Base-by-base conservation (phyloP, 1,140 invertebrate species). In the Mercenaria mercenaria region DNA sequence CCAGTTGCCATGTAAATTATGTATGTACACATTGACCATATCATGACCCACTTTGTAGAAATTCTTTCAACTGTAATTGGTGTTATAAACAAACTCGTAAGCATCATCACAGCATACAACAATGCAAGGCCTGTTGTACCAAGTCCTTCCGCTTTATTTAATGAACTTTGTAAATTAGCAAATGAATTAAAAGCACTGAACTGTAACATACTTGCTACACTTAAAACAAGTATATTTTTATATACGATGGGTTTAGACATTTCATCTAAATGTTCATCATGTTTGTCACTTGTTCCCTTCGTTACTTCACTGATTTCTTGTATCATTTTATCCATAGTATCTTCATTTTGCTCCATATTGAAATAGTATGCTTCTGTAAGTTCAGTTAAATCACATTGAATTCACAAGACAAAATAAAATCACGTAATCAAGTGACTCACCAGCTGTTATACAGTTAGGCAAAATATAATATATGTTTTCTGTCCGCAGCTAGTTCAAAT, bases 151-250 rank as follows among this genome's bases (percentile, higher is more conserved):
- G 41, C 59, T 20, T 69, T 69, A 41, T 84, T 84, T 23, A 84
- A 29, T 26, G 61, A 56, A 34, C 81, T 84, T 72, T 84, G 81
- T 20, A 84, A 37, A 47, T 64, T 69, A 23, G n/a, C 23, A 39
- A 84, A 84, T 11, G 81, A 69, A 32, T 29, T 52, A 34, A 84
- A 69, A 29, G 81, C 81, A 67, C 43, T 69, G 37, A 84, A 84
- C 39, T 13, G 29, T 13, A 84, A 84, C 67, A 72, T 67, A 72
- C 64, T 69, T 13, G 61, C 13, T 32, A 69, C 0, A 84, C 81
- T 84, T 32, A 84, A 2, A 39, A 84, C 41, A 13, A 64, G 0
- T 15, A 81, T 13, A 61, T 59, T 81, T n/a, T 32, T 50, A 11
- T n/a, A 29, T 79, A 52, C 43, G 43, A 26, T 41, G 26, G 23